Percentiles rank a stretch among this genome's conserved stretches.
Evolutionary conservation across 2,888 invertebrate genomes (phyloP).

Genomic region (Amphimallon solstitiale): DNA sequence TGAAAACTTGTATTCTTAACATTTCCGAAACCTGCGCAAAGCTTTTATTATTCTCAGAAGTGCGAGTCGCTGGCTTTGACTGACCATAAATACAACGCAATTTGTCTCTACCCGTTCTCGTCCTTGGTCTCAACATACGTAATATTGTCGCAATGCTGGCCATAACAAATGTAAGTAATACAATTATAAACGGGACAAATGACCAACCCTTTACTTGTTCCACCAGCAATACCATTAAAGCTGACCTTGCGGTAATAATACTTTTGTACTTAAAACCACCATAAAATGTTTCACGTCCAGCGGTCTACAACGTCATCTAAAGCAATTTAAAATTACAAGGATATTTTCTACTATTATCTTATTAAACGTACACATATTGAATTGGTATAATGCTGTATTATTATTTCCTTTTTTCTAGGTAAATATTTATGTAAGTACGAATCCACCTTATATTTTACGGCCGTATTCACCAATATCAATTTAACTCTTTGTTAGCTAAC

Average conservation of each 20-base stretch:
- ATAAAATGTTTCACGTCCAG: slow-evolving; percentile 1
- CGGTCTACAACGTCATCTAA: background rate
- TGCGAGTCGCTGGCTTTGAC: background rate
- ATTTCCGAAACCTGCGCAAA: background rate
- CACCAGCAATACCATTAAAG: background rate
- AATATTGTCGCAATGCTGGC: background rate
- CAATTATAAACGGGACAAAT: background rate
- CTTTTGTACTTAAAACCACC: background rate
- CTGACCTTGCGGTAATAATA: slow-evolving; percentile 20
- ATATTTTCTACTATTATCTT: too few species aligned
- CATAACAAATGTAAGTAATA: background rate
- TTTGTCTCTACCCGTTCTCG: background rate
- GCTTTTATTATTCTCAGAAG: slow-evolving; percentile 13
- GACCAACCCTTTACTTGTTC: background rate
- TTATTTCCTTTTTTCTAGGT: too few species aligned
- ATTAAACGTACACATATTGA: too few species aligned
- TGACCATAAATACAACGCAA: slow-evolving; percentile 1
- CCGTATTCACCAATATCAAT: too few species aligned
- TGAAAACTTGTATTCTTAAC: slow-evolving; percentile 12
- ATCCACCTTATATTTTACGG: too few species aligned
- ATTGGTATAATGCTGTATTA: too few species aligned
- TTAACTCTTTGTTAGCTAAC: too few species aligned
- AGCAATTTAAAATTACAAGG: background rate
- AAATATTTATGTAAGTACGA: too few species aligned
- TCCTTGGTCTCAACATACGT: background rate